Evolutionary conservation across 2,888 invertebrate species (phyloP), one percentile per base, ranked within the genome.

Genomic region (Quadroppia sp.): DNA sequence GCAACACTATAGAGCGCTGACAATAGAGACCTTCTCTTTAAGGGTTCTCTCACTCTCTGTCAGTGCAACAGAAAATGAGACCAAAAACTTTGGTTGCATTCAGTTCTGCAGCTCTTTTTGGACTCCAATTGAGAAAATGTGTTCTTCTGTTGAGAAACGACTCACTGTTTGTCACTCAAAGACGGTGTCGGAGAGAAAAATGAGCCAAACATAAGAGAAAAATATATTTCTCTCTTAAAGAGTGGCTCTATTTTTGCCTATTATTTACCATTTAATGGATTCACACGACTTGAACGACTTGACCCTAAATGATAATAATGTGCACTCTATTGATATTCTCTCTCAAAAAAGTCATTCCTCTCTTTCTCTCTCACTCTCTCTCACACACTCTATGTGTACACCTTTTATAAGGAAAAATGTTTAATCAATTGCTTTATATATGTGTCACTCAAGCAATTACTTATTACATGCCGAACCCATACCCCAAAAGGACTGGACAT

Each of bases 271-370:
- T n/a, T 59, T 15, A 28, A 28, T 28, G 15, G 59, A n/a, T 2
- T 59, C 30, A 59, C 30, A 59, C 59, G 30, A 59, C 59, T 59
- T 59, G 59, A 59, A 28, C n/a, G n/a, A n/a, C n/a, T n/a, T n/a
- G n/a, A n/a, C 59, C 30, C 59, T 59, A 59, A 59, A 59, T 30
- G 28, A 59, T 20, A 30, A 59, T 59, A 9, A 30, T 25, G 13
- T 25, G 59, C 25, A 6, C 30, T 28, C 15, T 59, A 50, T 50
- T 50, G n/a, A 3, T 50, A 50, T 50, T 20, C 50, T 7, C n/a
- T 45, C 17, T 13, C 15, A 2, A 45, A n/a, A 15, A 45, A 45
- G 45, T 45, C 9, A 45, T 50, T 50, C n/a, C n/a, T n/a, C n/a
- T n/a, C n/a, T n/a, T n/a, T n/a, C n/a, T n/a, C n/a, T n/a, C n/a